Percentiles rank a stretch among this genome's conserved stretches.
Conservation (phyloP, 2,113 vertebrate species). For the Garra rufa region DNA sequence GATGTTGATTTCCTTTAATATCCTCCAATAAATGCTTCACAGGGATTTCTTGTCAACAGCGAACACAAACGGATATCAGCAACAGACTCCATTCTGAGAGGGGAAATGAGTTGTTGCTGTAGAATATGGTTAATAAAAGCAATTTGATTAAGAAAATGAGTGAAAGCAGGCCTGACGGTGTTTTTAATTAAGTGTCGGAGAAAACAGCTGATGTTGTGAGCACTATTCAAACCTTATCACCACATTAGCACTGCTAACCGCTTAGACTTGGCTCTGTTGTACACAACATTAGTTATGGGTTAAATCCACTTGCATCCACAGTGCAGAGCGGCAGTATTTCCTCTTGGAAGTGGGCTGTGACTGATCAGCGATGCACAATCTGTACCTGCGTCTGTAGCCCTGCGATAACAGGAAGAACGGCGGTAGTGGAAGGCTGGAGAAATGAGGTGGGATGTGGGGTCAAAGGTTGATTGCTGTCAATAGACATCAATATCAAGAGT, state of each 20-base stretch:
- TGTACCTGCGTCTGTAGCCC: background rate
- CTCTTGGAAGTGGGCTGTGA: background rate
- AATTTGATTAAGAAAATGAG: background rate
- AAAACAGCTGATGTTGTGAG: background rate
- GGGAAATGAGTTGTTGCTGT: background rate
- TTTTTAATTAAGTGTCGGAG: background rate
- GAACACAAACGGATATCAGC: background rate
- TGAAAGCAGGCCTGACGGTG: background rate
- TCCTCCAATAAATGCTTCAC: background rate
- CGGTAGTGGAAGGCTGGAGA: background rate
- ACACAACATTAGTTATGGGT: background rate
- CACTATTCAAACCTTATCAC: background rate
- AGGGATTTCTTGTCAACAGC: background rate
- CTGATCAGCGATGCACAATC: background rate
- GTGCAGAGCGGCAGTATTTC: background rate
- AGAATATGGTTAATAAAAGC: background rate
- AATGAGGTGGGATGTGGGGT: conserved; percentile 30
- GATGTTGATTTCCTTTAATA: conserved; percentile 16
- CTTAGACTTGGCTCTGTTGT: background rate
- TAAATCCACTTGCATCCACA: background rate
- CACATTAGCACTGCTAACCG: background rate
- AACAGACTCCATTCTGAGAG: background rate
- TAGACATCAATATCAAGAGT: conserved; percentile 35
- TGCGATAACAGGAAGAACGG: background rate
- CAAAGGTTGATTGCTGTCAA: conserved; percentile 44